Conservation (phyloP, 1,140 invertebrate species). For the Cotesia chilonis region DNA sequence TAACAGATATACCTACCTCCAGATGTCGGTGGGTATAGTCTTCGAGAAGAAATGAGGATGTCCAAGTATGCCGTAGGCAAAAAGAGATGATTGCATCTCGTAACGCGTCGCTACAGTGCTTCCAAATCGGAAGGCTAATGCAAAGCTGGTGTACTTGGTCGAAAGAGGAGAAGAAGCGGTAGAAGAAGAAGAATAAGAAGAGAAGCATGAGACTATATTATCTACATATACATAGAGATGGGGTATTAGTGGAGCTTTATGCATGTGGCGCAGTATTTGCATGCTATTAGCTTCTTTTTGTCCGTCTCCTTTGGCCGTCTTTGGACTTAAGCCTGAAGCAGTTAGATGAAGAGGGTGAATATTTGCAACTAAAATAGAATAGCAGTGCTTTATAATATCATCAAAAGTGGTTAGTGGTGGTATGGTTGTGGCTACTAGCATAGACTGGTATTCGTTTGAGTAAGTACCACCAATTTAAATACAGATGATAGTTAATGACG, state of each 20-base stretch:
- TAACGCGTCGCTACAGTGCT: neutral
- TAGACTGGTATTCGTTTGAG: neutral
- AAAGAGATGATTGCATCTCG: conserved; percentile 26
- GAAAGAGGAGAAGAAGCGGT: too few species aligned
- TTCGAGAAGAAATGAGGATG: conserved; percentile 30
- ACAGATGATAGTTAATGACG: neutral
- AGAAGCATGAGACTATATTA: too few species aligned
- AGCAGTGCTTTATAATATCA: neutral
- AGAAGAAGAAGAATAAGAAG: neutral
- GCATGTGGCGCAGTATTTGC: conserved; percentile 15
- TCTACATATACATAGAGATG: neutral
- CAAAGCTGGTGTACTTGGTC: too few species aligned
- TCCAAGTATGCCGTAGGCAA: conserved; percentile 29
- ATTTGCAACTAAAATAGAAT: conserved; percentile 2
- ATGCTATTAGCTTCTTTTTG: conserved; percentile 24
- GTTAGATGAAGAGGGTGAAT: conserved; percentile 11
- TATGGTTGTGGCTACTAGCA: too few species aligned
- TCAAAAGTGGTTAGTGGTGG: neutral
- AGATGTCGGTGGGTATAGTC: conserved; percentile 2
- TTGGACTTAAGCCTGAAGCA: neutral
- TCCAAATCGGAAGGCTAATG: conserved; percentile 16
- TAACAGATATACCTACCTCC: neutral
- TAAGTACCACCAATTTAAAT: conserved; percentile 2
- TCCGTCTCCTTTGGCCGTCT: neutral
- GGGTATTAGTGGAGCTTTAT: neutral